These are phyloP conservation scores for Drosophila prolongata DNA, from an alignment of 2,888 invertebrate genomes.

Conservation along the genomic window DNA sequence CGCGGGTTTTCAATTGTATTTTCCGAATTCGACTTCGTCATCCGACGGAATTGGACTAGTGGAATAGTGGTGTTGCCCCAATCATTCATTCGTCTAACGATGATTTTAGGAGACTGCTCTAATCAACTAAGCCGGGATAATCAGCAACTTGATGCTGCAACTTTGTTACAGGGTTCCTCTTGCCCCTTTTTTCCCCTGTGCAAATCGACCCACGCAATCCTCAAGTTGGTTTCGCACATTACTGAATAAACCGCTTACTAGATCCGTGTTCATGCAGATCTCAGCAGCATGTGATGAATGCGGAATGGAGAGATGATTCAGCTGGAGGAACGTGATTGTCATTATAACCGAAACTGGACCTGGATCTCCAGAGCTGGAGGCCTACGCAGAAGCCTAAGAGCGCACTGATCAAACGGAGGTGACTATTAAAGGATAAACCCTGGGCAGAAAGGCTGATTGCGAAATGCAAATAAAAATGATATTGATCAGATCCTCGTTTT, in stretches of 20 bases:
- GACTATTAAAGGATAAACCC: conserved; percentile 55
- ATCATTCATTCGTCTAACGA: conserved; percentile 51
- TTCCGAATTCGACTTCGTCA: conserved; percentile 61
- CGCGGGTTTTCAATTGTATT: conserved; percentile 29
- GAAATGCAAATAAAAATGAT: conserved; percentile 13
- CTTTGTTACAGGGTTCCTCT: conserved; percentile 47
- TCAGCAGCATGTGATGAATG: conserved; percentile 63
- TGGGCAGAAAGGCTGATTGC: conserved; percentile 1
- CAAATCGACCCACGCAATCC: conserved; percentile 59
- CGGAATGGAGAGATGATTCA: conserved; percentile 39
- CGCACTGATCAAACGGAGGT: conserved; percentile 48
- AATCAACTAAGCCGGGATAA: conserved; percentile 59
- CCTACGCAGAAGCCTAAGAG: conserved; percentile 52
- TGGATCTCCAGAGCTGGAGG: conserved; percentile 16
- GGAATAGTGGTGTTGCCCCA: conserved; percentile 31
- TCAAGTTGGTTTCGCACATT: conserved; percentile 60
- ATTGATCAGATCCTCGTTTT: conserved; percentile 19
- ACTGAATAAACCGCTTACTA: conserved; percentile 51
- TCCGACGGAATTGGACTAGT: conserved; percentile 51
- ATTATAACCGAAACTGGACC: conserved; percentile 37
- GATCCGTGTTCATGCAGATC: conserved; percentile 36
- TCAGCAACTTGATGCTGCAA: conserved; percentile 58
- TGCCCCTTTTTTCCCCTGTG: background rate
- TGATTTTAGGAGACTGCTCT: too few species aligned
- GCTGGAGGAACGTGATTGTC: conserved; percentile 59